These are phyloP conservation scores for Esox niger DNA, from an alignment of 2,113 vertebrate species.

Conservation along the genomic window DNA sequence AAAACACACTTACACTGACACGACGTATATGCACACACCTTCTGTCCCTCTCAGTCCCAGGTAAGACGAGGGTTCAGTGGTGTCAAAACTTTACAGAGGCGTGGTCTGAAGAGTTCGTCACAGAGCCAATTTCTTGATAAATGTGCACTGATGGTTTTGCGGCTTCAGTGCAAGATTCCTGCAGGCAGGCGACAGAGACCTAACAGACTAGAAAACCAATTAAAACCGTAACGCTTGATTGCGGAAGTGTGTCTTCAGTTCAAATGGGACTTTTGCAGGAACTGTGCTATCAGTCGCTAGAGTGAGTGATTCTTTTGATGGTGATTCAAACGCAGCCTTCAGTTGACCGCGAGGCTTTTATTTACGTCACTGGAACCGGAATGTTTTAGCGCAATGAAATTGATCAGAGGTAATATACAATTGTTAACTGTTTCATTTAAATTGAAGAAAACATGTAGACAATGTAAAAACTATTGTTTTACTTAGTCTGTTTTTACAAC, in stretches of 20 bases:
- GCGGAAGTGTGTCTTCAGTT: background rate
- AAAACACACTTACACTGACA: background rate
- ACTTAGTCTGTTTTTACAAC: background rate
- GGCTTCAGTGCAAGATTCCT: conserved; percentile 49
- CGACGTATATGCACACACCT: conserved; percentile 13
- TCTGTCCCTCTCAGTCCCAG: conserved; percentile 6
- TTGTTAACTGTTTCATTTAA: background rate
- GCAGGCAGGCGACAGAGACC: conserved; percentile 30
- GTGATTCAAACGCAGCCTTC: background rate
- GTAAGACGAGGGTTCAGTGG: conserved; percentile 20
- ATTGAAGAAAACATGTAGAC: background rate
- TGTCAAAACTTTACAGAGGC: conserved; percentile 43
- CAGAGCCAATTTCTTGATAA: conserved; percentile 61
- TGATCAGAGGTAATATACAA: background rate
- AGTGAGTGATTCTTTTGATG: background rate
- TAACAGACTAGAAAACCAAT: conserved; percentile 6
- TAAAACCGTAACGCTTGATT: conserved; percentile 4
- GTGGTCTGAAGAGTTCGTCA: conserved; percentile 51
- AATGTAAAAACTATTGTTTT: background rate
- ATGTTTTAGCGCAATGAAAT: background rate
- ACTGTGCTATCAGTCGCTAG: background rate
- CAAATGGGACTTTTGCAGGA: background rate
- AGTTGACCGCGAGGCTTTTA: background rate
- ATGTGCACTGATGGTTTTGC: conserved; percentile 64
- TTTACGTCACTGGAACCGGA: background rate